These are phyloP conservation scores for Tetragonula clypearis DNA, from an alignment of 1,140 invertebrate species.

Conservation along the genomic window DNA sequence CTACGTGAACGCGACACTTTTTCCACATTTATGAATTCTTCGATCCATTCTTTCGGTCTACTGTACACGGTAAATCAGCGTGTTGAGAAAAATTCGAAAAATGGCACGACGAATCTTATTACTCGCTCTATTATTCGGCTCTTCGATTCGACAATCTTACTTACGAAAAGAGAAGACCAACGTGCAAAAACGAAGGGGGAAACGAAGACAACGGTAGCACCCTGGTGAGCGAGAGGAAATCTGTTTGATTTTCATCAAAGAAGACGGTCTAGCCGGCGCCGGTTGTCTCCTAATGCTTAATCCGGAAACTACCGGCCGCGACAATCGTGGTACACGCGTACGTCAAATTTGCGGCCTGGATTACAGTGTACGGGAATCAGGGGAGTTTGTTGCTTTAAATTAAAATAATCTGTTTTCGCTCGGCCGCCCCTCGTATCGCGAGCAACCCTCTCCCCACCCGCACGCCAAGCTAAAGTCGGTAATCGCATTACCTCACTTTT, in stretches of 20 bases:
- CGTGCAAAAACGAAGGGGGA: not conserved
- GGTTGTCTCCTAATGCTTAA: not conserved
- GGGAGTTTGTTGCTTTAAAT: conserved; percentile 70
- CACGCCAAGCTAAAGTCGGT: conserved; percentile 60
- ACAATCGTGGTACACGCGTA: conserved; percentile 22
- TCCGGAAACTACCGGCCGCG: conserved; percentile 9
- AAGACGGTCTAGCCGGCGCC: too few species aligned
- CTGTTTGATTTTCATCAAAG: conserved; percentile 43
- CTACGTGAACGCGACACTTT: not conserved
- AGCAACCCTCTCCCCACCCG: conserved; percentile 19
- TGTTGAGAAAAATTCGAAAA: not conserved
- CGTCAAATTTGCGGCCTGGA: conserved; percentile 46
- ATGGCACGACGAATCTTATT: not conserved
- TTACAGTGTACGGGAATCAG: conserved; percentile 54
- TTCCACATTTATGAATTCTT: not conserved
- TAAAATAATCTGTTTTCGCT: conserved; percentile 69
- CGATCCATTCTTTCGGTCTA: not conserved
- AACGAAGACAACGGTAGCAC: too few species aligned
- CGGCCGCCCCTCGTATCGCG: conserved; percentile 48
- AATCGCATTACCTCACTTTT: conserved; percentile 72
- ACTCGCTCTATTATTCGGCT: too few species aligned
- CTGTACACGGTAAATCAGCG: not conserved
- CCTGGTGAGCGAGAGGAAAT: not conserved
- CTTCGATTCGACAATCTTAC: not conserved
- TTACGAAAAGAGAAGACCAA: not conserved